Evolutionary conservation across 2,797 vertebrate species (phyloP), one percentile per base, ranked within the genome.

Genomic region (Sebastes elongatus): DNA sequence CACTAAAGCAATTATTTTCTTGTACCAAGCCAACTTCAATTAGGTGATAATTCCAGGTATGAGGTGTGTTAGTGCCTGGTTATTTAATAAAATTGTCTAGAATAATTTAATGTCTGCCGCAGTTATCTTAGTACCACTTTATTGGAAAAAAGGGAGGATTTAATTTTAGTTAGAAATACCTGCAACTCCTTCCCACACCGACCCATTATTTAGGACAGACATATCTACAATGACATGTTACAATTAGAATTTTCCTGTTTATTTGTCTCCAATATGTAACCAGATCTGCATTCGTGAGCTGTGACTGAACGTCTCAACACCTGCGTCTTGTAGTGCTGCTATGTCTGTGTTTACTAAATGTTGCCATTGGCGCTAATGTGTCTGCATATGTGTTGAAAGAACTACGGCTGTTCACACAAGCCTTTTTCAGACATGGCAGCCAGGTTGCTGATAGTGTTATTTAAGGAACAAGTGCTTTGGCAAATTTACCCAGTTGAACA

Each of bases 231-330:
- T 81, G 77, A 84, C 69, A 77, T 72, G 73, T 35, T 74, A 74
- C 72, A 49, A 83, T 74, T 35, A 64, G 49, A 75, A 83, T 76
- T 83, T 80, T 53, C n/a, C 33, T 38, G 66, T 86, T 90, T 76
- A 42, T 33, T 84, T 20, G 4, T 71, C 42, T 81, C 63, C 53
- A 71, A 73, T 82, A 28, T 76, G 74, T 71, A 84, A 88, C 71
- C 35, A 72, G 81, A 82, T 69, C 70, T 80, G 62, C 16, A 64
- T 83, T 77, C 59, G 53, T 71, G 11, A 27, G 78, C 74, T 38
- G 63, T 71, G 82, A 78, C 71, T 16, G 46, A 74, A 60, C 32
- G 28, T 82, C 70, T 69, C 64, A 33, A 57, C 86, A 74, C 78
- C 71, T 76, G 70, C 30, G 30, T 85, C 62, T 49, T 59, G 52